Evolutionary conservation across 1,140 invertebrate species (phyloP).

Genomic region (Hyles euphorbiae): DNA sequence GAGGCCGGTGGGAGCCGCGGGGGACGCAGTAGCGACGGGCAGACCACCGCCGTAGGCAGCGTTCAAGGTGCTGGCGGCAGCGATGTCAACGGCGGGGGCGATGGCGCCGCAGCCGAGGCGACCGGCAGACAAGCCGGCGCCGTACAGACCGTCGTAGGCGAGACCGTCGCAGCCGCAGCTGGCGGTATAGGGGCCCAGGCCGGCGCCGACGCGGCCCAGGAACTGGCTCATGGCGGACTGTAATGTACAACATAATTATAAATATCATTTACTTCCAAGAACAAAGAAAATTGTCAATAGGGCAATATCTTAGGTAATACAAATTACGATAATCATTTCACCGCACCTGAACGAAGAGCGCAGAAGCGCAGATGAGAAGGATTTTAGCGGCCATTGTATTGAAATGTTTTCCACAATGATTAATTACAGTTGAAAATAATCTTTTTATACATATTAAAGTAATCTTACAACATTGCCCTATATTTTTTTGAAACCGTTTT

Average conservation of each 20-base stretch:
- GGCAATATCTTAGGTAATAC: too few species aligned
- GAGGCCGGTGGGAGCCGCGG: slow-evolving; percentile 7
- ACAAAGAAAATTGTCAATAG: too few species aligned
- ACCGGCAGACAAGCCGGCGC: background rate
- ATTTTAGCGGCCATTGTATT: slow-evolving; percentile 2
- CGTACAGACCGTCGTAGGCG: background rate
- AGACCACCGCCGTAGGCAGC: slow-evolving; percentile 27
- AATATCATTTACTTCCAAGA: too few species aligned
- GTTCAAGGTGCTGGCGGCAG: slow-evolving; percentile 9
- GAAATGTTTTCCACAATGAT: background rate
- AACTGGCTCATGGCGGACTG: background rate
- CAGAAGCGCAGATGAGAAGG: slow-evolving; percentile 4
- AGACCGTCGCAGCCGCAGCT: background rate
- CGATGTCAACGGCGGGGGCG: slow-evolving; percentile 1
- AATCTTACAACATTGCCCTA: too few species aligned
- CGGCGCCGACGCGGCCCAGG: too few species aligned
- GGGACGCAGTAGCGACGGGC: slow-evolving; percentile 12
- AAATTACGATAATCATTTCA: too few species aligned
- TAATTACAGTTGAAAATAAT: too few species aligned
- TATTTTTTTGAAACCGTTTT: too few species aligned
- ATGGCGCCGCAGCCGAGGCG: slow-evolving; percentile 3
- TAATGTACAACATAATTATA: background rate
- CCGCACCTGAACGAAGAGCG: slow-evolving; percentile 5
- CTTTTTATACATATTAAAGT: too few species aligned
- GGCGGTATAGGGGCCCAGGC: too few species aligned